Base-by-base conservation (phyloP, 2,888 invertebrate genomes). In the Aleiodes alternator region DNA sequence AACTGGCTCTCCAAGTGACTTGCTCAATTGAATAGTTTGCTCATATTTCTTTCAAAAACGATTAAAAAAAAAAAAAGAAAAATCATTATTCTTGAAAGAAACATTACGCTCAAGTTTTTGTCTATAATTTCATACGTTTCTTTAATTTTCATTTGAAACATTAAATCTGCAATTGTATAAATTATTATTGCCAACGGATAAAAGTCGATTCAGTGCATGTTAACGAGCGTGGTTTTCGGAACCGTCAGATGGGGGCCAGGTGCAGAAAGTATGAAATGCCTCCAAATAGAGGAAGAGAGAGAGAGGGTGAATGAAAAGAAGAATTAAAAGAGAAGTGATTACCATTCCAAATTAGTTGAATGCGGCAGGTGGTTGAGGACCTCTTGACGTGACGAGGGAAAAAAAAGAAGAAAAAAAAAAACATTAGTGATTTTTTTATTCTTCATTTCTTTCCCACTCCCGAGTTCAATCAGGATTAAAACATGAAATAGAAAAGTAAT, bases 311-410 rank as follows among this genome's bases (percentile, higher is more conserved):
- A 34, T 34, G 34, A 34, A 34, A 34, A 34, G 34, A 53, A 59
- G 68, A 69, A 66, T 73, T 38, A 69, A 57, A 55, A 68, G 74
- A 69, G 68, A 43, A 76, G 57, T 59, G 68, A 80, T 78, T 78
- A 78, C 76, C 80, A 80, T 77, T 78, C 56, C 73, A 80, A 77
- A 80, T 80, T 80, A 73, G 70, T 48, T 53, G 73, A 75, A 61
- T 56, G 70, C 57, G 75, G 72, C 77, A 76, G 76, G 76, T 69
- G 73, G 61, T 53, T 69, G 74, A 66, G 53, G 11, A 70, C 64
- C 59, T 51, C 38, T 51, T 69, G 48, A 72, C 69, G 43, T 71
- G 34, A 38, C 55, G 31, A 48, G 50, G 38, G 66, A 38, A 66
- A 64, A 68, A 68, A 14, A 51, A 51, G 1, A 7, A 6, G 4